Conservation (phyloP, 2,113 vertebrate species). For the Dipodomys stephensi region DNA sequence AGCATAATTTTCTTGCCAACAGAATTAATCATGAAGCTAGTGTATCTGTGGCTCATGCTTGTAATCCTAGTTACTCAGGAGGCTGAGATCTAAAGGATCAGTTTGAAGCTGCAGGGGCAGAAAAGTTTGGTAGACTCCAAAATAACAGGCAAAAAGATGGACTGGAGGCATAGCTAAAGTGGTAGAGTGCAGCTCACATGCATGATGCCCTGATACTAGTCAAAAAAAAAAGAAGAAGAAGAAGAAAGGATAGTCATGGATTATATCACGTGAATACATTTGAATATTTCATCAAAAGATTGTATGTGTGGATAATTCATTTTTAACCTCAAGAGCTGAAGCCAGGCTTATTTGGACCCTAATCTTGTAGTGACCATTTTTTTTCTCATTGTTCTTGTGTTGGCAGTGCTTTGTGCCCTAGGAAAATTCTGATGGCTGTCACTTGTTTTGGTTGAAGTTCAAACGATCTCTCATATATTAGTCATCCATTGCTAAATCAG, state of each 20-base stretch:
- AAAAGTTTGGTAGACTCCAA: no score
- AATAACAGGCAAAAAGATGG: no score
- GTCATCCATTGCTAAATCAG: not conserved
- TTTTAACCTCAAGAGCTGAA: not conserved
- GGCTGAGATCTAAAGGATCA: no score
- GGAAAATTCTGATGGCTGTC: not conserved
- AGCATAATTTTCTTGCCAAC: not conserved
- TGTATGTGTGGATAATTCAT: not conserved
- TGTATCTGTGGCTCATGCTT: no score
- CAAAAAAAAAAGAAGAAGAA: no score
- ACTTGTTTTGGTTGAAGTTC: not conserved
- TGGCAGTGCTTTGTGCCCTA: not conserved
- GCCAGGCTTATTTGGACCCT: not conserved
- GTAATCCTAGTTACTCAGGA: no score
- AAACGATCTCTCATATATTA: not conserved
- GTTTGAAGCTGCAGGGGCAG: no score
- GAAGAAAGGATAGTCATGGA: no score
- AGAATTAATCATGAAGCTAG: not conserved
- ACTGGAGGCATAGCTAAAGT: no score
- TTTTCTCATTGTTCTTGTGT: not conserved
- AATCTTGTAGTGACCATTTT: not conserved
- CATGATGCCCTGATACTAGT: no score
- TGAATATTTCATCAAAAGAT: constrained; percentile 2
- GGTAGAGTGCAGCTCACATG: no score
- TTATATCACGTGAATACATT: not conserved